Conservation (phyloP, 2,113 vertebrate species). For the Nestor notabilis region DNA sequence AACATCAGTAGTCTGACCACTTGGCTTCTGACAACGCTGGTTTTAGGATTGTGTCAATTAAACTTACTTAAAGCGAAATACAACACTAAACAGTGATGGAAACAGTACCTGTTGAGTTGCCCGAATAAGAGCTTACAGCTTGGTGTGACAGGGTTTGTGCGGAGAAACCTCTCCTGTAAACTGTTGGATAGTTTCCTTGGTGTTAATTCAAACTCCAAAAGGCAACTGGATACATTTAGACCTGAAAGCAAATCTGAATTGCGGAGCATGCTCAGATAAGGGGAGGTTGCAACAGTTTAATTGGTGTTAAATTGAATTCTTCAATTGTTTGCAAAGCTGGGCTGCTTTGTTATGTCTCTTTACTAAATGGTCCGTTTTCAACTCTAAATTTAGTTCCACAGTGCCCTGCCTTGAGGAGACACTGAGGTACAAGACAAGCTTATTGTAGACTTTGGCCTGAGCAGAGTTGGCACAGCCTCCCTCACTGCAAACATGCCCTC, state of each 20-base stretch:
- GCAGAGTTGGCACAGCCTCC: background rate
- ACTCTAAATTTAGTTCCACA: background rate
- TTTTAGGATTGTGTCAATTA: background rate
- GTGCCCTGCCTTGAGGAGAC: background rate
- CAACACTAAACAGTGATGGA: background rate
- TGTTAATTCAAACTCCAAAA: rapidly evolving
- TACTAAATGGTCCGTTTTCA: background rate
- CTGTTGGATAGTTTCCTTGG: background rate
- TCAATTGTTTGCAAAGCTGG: background rate
- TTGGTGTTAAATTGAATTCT: background rate
- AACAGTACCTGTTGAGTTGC: background rate
- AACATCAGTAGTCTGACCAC: too few species aligned
- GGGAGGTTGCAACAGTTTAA: background rate
- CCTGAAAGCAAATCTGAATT: background rate
- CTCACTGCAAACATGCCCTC: background rate
- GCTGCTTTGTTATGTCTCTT: background rate
- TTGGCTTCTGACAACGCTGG: background rate
- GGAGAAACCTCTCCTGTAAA: background rate
- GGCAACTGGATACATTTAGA: background rate
- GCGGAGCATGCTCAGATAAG: background rate
- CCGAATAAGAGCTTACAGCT: background rate
- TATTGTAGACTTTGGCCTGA: background rate
- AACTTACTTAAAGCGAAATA: background rate
- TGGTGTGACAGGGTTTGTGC: background rate
- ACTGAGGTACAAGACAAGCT: background rate